These are phyloP conservation scores for Lasioglossum malachurum DNA, from an alignment of 2,888 invertebrate genomes.

Conservation along the genomic window DNA sequence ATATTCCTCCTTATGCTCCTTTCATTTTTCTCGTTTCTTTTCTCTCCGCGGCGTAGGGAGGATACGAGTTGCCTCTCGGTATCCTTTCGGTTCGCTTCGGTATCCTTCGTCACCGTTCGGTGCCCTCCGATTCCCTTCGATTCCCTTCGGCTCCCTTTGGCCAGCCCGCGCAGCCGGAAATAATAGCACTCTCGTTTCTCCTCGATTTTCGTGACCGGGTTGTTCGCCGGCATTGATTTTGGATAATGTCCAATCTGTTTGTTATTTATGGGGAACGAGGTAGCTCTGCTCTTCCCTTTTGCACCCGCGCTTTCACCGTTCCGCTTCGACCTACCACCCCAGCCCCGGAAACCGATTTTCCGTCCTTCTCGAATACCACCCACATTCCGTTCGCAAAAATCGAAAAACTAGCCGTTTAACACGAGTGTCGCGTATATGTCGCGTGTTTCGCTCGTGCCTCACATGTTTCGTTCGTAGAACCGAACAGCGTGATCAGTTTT, in stretches of 20 bases:
- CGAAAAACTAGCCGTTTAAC: background rate
- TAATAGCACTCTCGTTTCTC: conserved; percentile 52
- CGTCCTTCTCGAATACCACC: background rate
- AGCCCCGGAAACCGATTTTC: conserved; percentile 43
- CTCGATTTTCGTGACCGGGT: conserved; percentile 56
- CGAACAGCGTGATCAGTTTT: background rate
- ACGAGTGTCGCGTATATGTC: background rate
- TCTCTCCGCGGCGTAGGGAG: background rate
- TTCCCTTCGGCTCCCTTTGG: background rate
- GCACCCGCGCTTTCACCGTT: conserved; percentile 51
- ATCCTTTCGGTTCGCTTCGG: background rate
- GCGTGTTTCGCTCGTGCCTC: background rate
- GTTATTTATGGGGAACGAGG: conserved; percentile 62
- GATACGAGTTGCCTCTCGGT: background rate
- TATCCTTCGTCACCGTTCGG: background rate
- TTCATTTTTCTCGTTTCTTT: background rate
- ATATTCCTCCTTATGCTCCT: conserved; percentile 53
- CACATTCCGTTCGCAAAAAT: background rate
- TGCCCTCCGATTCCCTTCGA: background rate
- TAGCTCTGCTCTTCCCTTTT: conserved; percentile 49
- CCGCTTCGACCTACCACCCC: conserved; percentile 34
- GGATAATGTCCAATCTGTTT: conserved; percentile 70
- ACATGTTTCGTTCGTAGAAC: background rate
- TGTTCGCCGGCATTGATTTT: conserved; percentile 62
- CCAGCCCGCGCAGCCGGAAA: conserved; percentile 10